A percentile compares a stretch with the other conserved stretches of the same genome.
Conservation (phyloP, 2,888 invertebrate species). For the Danaus chrysippus region DNA sequence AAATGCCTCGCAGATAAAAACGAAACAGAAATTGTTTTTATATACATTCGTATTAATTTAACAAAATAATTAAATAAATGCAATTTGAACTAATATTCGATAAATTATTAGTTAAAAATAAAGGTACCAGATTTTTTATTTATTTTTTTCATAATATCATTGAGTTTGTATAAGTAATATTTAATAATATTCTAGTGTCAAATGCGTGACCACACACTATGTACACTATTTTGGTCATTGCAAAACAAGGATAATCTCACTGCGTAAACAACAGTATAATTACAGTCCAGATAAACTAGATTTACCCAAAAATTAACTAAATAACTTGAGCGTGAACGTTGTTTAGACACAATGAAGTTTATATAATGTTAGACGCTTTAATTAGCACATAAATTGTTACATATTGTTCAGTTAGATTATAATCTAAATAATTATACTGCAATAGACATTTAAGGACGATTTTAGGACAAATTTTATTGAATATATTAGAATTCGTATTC, state of each 20-base stretch:
- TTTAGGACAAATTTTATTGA: not conserved
- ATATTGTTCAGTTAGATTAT: too few relatives aligned
- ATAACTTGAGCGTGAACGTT: not conserved
- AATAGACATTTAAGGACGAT: too few relatives aligned
- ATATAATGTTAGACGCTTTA: not conserved
- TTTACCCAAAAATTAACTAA: not conserved
- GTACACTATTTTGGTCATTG: not conserved
- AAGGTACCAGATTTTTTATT: too few relatives aligned
- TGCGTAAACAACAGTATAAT: not conserved
- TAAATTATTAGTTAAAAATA: too few relatives aligned
- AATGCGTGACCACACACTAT: not conserved
- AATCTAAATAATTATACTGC: too few relatives aligned
- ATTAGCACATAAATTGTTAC: too few relatives aligned
- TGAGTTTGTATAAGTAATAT: too few relatives aligned
- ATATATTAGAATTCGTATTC: not conserved
- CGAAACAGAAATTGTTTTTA: not conserved
- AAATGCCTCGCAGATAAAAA: conserved; percentile 4
- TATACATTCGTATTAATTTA: too few relatives aligned
- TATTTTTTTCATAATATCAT: too few relatives aligned
- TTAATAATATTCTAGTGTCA: not conserved
- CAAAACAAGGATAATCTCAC: conserved; percentile 1
- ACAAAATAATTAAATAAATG: too few relatives aligned
- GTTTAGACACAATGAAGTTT: not conserved
- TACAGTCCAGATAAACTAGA: not conserved
- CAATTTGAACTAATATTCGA: too few relatives aligned